Percentiles rank a stretch among this genome's conserved stretches.
Evolutionary conservation across 1,140 invertebrate genomes (phyloP).

Genomic region (Oppia nitens): DNA sequence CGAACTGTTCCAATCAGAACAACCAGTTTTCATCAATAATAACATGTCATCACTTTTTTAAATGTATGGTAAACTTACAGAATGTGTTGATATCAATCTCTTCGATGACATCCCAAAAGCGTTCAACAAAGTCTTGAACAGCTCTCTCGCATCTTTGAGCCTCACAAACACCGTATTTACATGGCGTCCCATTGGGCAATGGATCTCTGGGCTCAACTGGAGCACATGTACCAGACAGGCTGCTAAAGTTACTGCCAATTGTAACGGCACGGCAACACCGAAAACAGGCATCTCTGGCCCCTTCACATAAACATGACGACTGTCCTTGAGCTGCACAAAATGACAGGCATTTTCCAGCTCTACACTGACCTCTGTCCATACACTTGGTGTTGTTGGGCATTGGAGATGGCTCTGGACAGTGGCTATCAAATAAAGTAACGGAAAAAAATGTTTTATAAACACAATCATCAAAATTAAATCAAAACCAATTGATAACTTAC

Average conservation of each 20-base stretch:
- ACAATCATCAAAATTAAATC: no score
- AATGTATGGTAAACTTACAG: conserved; percentile 23
- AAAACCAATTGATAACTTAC: no score
- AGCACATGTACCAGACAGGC: conserved; percentile 74
- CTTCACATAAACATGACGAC: conserved; percentile 87
- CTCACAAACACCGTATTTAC: conserved; percentile 88
- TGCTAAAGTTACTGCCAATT: no score
- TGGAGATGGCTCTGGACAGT: conserved; percentile 61
- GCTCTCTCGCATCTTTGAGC: conserved; percentile 87
- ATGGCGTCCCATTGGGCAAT: conserved; percentile 79
- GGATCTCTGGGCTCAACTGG: conserved; percentile 69
- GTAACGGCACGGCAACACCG: conserved; percentile 75
- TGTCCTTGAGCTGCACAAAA: conserved; percentile 80
- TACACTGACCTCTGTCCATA: conserved; percentile 69
- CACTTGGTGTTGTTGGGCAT: conserved; percentile 71
- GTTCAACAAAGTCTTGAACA: conserved; percentile 79
- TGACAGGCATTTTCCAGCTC: conserved; percentile 65
- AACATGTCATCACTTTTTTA: no score
- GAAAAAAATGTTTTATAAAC: no score
- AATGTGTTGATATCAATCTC: conserved; percentile 89
- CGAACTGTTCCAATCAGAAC: conserved; percentile 12
- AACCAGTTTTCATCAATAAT: conserved; percentile 25
- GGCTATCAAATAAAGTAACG: neutral
- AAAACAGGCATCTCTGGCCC: conserved; percentile 65
- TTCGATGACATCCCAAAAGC: conserved; percentile 92